Evolutionary conservation across 2,888 invertebrate species (phyloP).

Genomic region (Stenolophus ochropezus): DNA sequence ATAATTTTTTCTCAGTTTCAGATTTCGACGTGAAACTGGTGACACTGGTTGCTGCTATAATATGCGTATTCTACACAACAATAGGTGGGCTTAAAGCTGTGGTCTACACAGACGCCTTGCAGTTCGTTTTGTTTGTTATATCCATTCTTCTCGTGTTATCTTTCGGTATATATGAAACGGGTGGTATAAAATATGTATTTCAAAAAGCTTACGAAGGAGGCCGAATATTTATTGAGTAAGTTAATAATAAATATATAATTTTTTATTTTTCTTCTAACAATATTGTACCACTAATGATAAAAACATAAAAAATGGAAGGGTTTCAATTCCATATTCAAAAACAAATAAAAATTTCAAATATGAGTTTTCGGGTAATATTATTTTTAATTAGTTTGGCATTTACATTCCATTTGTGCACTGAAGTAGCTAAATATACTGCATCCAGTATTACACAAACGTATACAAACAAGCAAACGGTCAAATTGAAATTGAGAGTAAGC

Average conservation of each 20-base stretch:
- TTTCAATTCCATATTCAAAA: too few relatives aligned
- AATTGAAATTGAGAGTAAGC: too few relatives aligned
- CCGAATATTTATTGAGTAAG: conserved; percentile 19
- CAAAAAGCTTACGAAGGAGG: conserved; percentile 22
- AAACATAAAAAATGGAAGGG: too few relatives aligned
- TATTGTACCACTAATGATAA: too few relatives aligned
- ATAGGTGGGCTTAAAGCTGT: conserved; percentile 81
- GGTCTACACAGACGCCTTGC: conserved; percentile 78
- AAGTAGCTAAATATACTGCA: too few relatives aligned
- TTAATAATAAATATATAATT: neutral
- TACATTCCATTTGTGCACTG: too few relatives aligned
- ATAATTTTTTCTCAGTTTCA: conserved; percentile 69
- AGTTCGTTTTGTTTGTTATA: conserved; percentile 66
- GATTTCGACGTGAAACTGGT: conserved; percentile 81
- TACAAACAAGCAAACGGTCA: too few relatives aligned
- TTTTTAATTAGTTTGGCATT: too few relatives aligned
- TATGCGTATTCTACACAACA: conserved; percentile 85
- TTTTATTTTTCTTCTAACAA: neutral
- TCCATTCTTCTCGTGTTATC: conserved; percentile 56
- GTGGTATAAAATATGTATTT: neutral
- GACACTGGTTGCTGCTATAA: conserved; percentile 71
- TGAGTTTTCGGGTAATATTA: too few relatives aligned
- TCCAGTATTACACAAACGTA: too few relatives aligned
- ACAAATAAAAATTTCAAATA: too few relatives aligned
- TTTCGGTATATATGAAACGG: neutral